Evolutionary conservation across 2,888 invertebrate genomes (phyloP).

Genomic region (Agrotis ipsilon): DNA sequence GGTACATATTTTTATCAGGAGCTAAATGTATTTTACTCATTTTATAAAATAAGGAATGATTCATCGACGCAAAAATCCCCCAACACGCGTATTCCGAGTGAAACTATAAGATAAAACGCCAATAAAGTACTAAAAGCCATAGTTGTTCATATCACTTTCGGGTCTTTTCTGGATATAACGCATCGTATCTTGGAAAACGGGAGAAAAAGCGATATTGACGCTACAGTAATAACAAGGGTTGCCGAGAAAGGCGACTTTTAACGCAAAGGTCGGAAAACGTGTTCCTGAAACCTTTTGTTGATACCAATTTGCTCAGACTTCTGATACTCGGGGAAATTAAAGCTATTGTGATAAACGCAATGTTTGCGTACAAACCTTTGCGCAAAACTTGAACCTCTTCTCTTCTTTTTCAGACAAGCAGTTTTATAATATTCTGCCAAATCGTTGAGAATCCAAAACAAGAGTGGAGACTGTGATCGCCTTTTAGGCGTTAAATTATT

Average conservation of each 20-base stretch:
- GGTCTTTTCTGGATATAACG: conserved; percentile 22
- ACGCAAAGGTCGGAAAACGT: conserved; percentile 43
- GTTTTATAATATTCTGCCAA: conserved; percentile 64
- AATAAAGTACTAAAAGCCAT: conserved; percentile 4
- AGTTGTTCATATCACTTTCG: background rate
- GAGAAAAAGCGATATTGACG: conserved; percentile 40
- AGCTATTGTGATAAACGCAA: conserved; percentile 49
- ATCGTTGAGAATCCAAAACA: conserved; percentile 60
- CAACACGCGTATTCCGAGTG: conserved; percentile 17
- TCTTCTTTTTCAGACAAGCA: conserved; percentile 64
- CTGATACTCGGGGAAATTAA: conserved; percentile 60
- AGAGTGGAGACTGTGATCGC: conserved; percentile 85
- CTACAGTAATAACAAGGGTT: conserved; percentile 56
- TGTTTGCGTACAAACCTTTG: conserved; percentile 49
- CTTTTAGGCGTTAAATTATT: conserved; percentile 82
- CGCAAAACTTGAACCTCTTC: conserved; percentile 44
- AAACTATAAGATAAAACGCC: conserved; percentile 18
- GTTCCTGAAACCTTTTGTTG: conserved; percentile 56
- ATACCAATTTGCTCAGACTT: conserved; percentile 45
- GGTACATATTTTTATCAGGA: conserved; percentile 17
- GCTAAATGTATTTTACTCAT: background rate
- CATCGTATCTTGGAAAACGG: conserved; percentile 18
- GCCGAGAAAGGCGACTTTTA: conserved; percentile 39
- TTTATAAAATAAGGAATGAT: background rate
- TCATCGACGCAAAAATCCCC: conserved; percentile 4